Evolutionary conservation across 2,113 vertebrate genomes (phyloP), one percentile per base, ranked within the genome.

Genomic region (Microcebus griseorufus): DNA sequence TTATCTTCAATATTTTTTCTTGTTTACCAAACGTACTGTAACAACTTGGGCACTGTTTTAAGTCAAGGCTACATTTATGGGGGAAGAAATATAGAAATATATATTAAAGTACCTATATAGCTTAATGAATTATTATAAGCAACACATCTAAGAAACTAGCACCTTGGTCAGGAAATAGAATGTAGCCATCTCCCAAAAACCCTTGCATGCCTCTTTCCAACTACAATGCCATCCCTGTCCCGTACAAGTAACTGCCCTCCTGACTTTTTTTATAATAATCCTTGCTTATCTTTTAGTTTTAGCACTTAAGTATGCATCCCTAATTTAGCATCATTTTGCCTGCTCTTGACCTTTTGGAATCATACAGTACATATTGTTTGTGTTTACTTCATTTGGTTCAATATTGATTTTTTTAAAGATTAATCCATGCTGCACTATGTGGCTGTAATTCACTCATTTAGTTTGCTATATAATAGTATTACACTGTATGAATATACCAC

Each of bases 361-460:
- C 25, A 32, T 67, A 82, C 11, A 55, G 25, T 29, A n/a, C 45
- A 67, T 45, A 67, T 18, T 58, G 55, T 58, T 58, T 32, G 7
- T 76, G n/a, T 75, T 96, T 72, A 27, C 45, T 72, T 86, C n/a
- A 79, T 48, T 75, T 94, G 48, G 32, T 73, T 85, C n/a, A 72
- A 25, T 25, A 60, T 80, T 90, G 45, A 48, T 62, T 78, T 96
- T 86, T 29, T 55, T 32, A 85, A 72, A 72, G 18, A 85, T 65
- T 32, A 62, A 79, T 55, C 32, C 3, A 32, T 27, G 45, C 51
- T 93, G n/a, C 29, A 53, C 72, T 64, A 25, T 62, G 13, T 62
- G 23, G 48, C 58, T 86, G 5, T 13, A 85, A 22, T 76, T 60
- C 27, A 20, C 14, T 80, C 45, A 70, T 69, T 91, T n/a, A 64